Evolutionary conservation across 2,888 invertebrate genomes (phyloP).

Genomic region (Holacanthella duospinosa): DNA sequence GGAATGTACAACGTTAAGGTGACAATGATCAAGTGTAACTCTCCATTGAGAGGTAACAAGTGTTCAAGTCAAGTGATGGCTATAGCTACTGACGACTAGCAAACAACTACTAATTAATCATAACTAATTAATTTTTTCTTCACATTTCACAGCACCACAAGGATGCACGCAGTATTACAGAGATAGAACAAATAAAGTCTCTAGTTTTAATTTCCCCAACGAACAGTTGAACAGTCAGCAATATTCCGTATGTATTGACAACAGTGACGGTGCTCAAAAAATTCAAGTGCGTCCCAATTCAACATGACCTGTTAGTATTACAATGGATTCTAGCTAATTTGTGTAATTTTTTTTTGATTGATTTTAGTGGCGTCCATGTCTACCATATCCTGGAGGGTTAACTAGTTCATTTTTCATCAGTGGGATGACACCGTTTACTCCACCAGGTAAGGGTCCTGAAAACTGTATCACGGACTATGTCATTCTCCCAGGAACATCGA

Average conservation of each 20-base stretch:
- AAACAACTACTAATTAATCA: neutral
- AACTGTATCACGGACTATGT: neutral
- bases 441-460: neutral
- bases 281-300: too few species aligned
- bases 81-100: too few species aligned
- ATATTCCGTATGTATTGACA: constrained; percentile 1
- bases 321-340: neutral
- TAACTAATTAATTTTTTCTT: neutral
- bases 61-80: too few species aligned
- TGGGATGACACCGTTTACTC: neutral
- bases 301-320: too few species aligned
- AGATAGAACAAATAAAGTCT: neutral
- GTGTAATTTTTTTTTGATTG: neutral
- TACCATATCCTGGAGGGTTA: neutral
- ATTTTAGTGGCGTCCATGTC: constrained; percentile 1
- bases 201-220: neutral
- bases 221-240: neutral
- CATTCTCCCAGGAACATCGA: too few species aligned
- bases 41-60: too few species aligned
- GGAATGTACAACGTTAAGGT: neutral
- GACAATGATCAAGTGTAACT: constrained; percentile 1
- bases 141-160: neutral
- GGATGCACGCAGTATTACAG: neutral
- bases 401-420: neutral
- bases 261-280: neutral